phyloP scores from a whole-genome alignment of 1,140 invertebrate species.

The Heliothis virescens region DNA sequence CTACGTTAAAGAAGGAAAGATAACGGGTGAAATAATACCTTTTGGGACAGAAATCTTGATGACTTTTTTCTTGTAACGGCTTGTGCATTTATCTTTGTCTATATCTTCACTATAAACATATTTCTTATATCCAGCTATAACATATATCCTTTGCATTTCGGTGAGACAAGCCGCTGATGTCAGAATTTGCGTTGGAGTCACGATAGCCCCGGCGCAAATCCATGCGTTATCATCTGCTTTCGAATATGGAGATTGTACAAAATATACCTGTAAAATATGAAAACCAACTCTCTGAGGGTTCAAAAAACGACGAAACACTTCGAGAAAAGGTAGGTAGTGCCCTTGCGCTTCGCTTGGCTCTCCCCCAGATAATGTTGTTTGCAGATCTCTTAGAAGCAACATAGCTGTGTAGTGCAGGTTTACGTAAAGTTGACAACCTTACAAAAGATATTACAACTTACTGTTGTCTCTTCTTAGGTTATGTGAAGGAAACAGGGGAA shows the following conservation, averaged over 20 bases:
- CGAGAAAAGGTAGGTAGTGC: too few species aligned
- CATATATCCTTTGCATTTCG: conserved; percentile 31
- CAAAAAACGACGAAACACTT: too few species aligned
- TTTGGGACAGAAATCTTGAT: conserved; percentile 41
- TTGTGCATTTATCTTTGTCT: conserved; percentile 34
- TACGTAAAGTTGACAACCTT: too few species aligned
- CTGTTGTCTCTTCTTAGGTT: too few species aligned
- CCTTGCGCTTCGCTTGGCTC: too few species aligned
- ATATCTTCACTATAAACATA: conserved; percentile 40
- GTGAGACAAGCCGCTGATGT: conserved; percentile 48
- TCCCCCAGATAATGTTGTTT: too few species aligned
- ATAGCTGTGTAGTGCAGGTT: too few species aligned
- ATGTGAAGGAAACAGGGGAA: too few species aligned
- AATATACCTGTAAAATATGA: conserved; percentile 40
- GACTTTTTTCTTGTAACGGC: conserved; percentile 38
- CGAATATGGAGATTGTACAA: conserved; percentile 29
- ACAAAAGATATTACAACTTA: too few species aligned
- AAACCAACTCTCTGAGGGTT: too few species aligned
- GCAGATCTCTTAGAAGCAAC: too few species aligned
- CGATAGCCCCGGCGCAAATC: conserved; percentile 48
- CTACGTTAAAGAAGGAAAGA: not conserved
- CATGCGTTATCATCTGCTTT: conserved; percentile 20
- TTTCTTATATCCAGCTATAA: conserved; percentile 47
- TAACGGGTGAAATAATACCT: conserved; percentile 7
- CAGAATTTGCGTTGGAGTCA: conserved; percentile 31